Base-by-base conservation (phyloP, 2,797 vertebrate genomes). In the Rhinella marina region DNA sequence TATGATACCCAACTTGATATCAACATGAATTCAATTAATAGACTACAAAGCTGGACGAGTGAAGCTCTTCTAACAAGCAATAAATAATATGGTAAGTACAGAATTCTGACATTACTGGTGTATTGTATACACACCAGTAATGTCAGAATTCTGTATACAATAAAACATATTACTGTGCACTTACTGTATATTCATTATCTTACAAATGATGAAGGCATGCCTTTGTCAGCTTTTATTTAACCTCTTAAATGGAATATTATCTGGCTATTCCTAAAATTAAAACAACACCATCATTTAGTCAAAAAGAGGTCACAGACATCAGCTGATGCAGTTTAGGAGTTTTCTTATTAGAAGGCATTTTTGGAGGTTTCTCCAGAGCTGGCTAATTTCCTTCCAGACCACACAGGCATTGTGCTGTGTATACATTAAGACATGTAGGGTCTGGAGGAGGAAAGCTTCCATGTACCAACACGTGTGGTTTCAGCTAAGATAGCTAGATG, bases 301-400 rank as follows among this genome's bases (percentile, higher is more conserved):
- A 89, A 80, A 89, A 86, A 80, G 81, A 87, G 88, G 85, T 89
- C 88, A 87, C 85, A 89, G 81, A 89, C 85, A 84, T 89, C 81
- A 87, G 73, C 88, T 89, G 85, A 75, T 89, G 85, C 85, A 73
- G 82, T 73, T 84, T 25, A 64, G 82, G 88, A 73, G 41, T 86
- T 87, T 79, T 89, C 80, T 86, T 89, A 84, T 84, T 89, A 84
- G 61, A 86, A 82, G 29, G 61, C 82, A 86, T 89, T 89, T 86
- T 25, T 89, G 23, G 80, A 86, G 79, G 85, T 83, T 89, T 77
- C 84, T 86, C 85, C 62, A 61, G 88, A 86, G 84, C 84, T 78
- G 81, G 81, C 62, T 84, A 86, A 89, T 89, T 89, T 89, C 88
- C 88, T 89, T 72, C 52, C 61, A 87, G 88, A 89, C 88, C 88